A percentile compares a stretch with the other conserved stretches of the same genome.
phyloP scores from a whole-genome alignment of 2,888 invertebrate species.

The Zaprionus lineosus region DNA sequence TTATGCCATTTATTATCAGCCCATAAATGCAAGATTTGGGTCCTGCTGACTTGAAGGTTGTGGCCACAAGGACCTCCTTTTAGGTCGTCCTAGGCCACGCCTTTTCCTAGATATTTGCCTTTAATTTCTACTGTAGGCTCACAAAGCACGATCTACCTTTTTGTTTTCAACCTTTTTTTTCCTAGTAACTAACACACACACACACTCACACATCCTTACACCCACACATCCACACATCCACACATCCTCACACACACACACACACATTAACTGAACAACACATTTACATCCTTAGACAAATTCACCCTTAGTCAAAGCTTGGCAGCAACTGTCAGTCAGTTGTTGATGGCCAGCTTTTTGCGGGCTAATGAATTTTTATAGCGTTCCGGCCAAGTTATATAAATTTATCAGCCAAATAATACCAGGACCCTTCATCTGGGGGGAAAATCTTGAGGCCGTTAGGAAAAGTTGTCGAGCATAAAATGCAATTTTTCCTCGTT shows the following conservation, averaged over 20 bases:
- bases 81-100: conserved; percentile 6
- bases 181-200: conserved; percentile 19
- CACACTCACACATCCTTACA: too few species aligned
- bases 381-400: conserved; percentile 29
- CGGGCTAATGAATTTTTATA: conserved; percentile 75
- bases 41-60: conserved; percentile 44
- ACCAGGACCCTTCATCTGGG: background rate
- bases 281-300: too few species aligned
- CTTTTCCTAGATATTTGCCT: conserved; percentile 4
- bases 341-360: conserved; percentile 53
- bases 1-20: conserved; percentile 77
- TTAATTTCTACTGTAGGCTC: conserved; percentile 47
- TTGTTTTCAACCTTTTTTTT: conserved; percentile 9
- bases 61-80: background rate
- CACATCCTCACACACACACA: background rate
- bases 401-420: conserved; percentile 30
- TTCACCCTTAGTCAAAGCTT: background rate
- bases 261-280: background rate
- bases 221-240: conserved; percentile 11
- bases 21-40: conserved; percentile 72
- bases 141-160: conserved; percentile 46
- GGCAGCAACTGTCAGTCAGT: conserved; percentile 22
- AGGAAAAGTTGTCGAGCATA: conserved; percentile 1
- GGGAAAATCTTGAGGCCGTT: conserved; percentile 27
- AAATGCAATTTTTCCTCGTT: conserved; percentile 35